These are phyloP conservation scores for Gallinago media DNA, from an alignment of 2,113 vertebrate species.

Conservation along the genomic window DNA sequence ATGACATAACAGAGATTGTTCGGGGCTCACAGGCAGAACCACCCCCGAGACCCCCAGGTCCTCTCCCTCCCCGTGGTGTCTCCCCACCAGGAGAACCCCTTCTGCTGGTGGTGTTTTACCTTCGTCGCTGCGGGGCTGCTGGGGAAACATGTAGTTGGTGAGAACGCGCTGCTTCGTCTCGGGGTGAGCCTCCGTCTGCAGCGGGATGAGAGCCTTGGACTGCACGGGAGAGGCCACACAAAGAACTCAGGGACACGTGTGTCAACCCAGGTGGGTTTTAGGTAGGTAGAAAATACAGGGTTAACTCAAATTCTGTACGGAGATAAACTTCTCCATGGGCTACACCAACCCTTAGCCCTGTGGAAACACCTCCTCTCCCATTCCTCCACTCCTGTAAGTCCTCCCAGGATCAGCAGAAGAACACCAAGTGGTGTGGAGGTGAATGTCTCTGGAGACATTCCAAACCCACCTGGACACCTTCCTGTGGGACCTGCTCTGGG, in stretches of 20 bases:
- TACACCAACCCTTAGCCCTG: fast-evolving
- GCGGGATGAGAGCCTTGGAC: constrained; percentile 98
- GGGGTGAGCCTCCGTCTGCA: constrained; percentile 97
- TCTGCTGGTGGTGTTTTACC: constrained; percentile 74
- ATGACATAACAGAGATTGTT: fast-evolving
- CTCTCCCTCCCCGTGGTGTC: not conserved
- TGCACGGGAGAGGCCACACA: constrained; percentile 56
- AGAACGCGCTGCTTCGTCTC: constrained; percentile 98
- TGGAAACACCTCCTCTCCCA: not conserved
- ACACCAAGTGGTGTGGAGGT: too few species aligned
- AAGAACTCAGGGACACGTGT: not conserved
- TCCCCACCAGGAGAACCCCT: not conserved
- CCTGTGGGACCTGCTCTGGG: too few species aligned
- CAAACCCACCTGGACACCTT: too few species aligned
- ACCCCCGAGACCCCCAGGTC: fast-evolving
- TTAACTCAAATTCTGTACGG: not conserved
- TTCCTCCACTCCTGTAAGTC: not conserved
- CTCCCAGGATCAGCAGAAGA: not conserved
- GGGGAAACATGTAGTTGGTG: constrained; percentile 99
- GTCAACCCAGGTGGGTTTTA: fast-evolving
- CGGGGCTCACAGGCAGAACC: fast-evolving
- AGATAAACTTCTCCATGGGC: too few species aligned
- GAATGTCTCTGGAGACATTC: too few species aligned
- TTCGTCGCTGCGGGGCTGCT: constrained; percentile 96
- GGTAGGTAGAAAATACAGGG: fast-evolving